Base-by-base conservation (phyloP, 2,797 vertebrate species). In the Adrianichthys oophorus region DNA sequence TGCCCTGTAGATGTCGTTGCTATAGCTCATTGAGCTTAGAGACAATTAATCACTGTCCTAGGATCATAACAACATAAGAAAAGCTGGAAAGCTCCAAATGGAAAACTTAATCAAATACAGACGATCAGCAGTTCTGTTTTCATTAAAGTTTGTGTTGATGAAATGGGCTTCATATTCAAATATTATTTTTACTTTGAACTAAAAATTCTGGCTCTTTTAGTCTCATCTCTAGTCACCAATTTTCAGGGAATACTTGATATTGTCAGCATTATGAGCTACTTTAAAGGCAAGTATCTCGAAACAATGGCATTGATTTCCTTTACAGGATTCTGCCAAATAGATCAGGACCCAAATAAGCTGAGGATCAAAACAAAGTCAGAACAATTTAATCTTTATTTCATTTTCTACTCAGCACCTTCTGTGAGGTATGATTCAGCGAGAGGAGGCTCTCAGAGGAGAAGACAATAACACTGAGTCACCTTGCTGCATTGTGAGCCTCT, bases 381-480 rank as follows among this genome's bases (percentile, higher is more conserved):
- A 62, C 15, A 37, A 44, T 48, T 49, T 43, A 65, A 62, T 77
- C 56, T 59, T 71, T 79, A 74, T 78, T 70, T 69, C 29, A 52
- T 72, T 74, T 81, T 72, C 66, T 80, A 76, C 80, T 81, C 65
- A 72, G 64, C 79, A 78, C 68, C 74, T 70, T 76, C 50, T 56
- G 49, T 70, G 56, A 83, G 67, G 68, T 66, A 84, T 83, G 84
- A 87, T 86, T 88, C 82, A 84, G 87, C 79, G 54, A 52, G 75
- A 88, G 78, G 84, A 71, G 68, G 13, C 63, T 85, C 83, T 89
- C 88, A 55, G 70, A 80, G 66, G 85, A 88, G 75, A 80, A 85
- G 80, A 89, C 79, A 75, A 77, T 90, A 89, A 85, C 90, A 90
- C 87, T 90, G 90, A 91, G 87, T 92, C 90, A 92, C 92, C 91